These are phyloP conservation scores for Arctia plantaginis DNA, from an alignment of 2,888 invertebrate species.

Conservation along the genomic window DNA sequence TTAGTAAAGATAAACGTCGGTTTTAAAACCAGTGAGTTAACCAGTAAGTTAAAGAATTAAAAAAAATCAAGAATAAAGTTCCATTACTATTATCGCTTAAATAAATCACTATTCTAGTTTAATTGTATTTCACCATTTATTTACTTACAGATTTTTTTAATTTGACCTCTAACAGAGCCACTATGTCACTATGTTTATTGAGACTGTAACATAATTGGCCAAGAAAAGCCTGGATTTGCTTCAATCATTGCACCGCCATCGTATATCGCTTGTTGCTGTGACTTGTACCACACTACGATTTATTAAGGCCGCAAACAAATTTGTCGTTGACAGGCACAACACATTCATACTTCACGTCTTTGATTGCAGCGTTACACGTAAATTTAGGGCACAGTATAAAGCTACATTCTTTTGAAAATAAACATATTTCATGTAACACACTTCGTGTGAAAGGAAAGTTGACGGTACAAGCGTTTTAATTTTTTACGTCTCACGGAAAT, in stretches of 20 bases:
- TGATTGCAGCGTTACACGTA: slow-evolving; percentile 37
- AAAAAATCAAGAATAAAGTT: too few species aligned
- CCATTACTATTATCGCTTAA: too few species aligned
- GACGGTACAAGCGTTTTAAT: too few species aligned
- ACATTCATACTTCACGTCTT: slow-evolving; percentile 39
- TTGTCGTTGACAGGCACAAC: slow-evolving; percentile 54
- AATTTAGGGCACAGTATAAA: slow-evolving; percentile 14
- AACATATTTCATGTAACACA: slow-evolving; percentile 11
- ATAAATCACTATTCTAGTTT: too few species aligned
- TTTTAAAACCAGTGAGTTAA: too few species aligned
- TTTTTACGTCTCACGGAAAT: neutral
- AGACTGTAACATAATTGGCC: neutral
- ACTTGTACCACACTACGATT: slow-evolving; percentile 38
- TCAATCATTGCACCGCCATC: neutral
- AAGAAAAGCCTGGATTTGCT: neutral
- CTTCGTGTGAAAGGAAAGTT: slow-evolving; percentile 1
- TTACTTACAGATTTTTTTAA: too few species aligned
- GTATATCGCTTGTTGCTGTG: slow-evolving; percentile 11
- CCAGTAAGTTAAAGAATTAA: too few species aligned
- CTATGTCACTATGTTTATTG: too few species aligned
- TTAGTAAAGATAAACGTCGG: neutral
- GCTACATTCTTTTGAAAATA: slow-evolving; percentile 8
- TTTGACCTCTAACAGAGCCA: neutral
- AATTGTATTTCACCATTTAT: too few species aligned
- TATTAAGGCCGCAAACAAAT: slow-evolving; percentile 52